Percentiles rank a stretch among this genome's conserved stretches.
Conservation (phyloP, 2,888 invertebrate species). For the Hirtodrosophila cameraria region DNA sequence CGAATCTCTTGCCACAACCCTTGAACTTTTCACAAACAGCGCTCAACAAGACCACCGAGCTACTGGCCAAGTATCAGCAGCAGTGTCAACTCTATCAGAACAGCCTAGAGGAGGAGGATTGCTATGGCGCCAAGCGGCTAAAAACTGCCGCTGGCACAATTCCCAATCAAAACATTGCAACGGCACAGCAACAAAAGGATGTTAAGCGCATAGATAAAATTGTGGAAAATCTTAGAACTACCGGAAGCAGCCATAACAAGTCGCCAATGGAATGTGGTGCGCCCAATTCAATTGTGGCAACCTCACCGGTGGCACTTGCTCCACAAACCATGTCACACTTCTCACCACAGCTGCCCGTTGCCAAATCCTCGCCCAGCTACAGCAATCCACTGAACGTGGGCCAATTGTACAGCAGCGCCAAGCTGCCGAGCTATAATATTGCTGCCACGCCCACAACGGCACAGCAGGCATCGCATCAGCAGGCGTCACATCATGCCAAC, state of each 20-base stretch:
- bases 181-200: constrained; percentile 75
- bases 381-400: constrained; percentile 36
- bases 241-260: constrained; percentile 44
- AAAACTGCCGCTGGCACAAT: constrained; percentile 30
- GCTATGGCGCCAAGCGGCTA: constrained; percentile 71
- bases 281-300: constrained; percentile 63
- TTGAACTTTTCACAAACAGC: constrained; percentile 84
- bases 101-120: constrained; percentile 63
- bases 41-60: constrained; percentile 82
- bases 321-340: constrained; percentile 67
- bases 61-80: constrained; percentile 83
- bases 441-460: constrained; percentile 60
- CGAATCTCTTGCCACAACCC: constrained; percentile 83
- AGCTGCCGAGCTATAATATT: constrained; percentile 53
- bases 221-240: constrained; percentile 80
- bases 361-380: constrained; percentile 64
- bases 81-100: constrained; percentile 82
- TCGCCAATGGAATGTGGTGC: constrained; percentile 63
- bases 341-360: constrained; percentile 69
- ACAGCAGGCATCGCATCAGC: constrained; percentile 66
- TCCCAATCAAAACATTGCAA: constrained; percentile 6
- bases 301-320: constrained; percentile 60
- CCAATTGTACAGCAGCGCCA: constrained; percentile 58
- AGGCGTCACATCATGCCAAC: constrained; percentile 51
- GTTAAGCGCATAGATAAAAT: constrained; percentile 84